Base-by-base conservation (phyloP, 2,888 invertebrate genomes). In the Gandaritis pyraliata region DNA sequence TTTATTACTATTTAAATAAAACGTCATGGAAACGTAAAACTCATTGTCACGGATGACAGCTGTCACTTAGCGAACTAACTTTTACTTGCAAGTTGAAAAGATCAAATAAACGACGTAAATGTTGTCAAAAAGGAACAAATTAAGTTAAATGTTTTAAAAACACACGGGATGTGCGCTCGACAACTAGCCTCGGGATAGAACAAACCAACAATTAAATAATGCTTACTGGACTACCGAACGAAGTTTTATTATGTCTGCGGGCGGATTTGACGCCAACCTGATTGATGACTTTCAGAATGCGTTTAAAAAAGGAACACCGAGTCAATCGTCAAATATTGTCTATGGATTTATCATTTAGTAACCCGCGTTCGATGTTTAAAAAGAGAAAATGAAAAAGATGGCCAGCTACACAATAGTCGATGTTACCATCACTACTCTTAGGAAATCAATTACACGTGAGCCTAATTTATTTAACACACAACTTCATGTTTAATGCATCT, bases 161-260 rank as follows among this genome's bases (percentile, higher is more conserved):
- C 73, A n/a, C n/a, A n/a, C n/a, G 75, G 73, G 75, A 78, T 78
- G 72, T 71, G 77, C 76, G 78, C 72, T 72, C 75, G 75, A 70
- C 73, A 61, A 56, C 70, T 77, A 83, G 87, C 86, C 72, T 77
- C 70, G 83, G 88, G 88, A 75, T 73, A 69, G 78, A 78, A 80
- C 85, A 82, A 78, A 83, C 86, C 81, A 85, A 87, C 87, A 90
- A 91, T 92, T 90, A 92, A 90, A 90, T 90, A 86, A 87, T 85
- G 84, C 88, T 91, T 88, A 89, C 79, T 71, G 72, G 81, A 86
- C 91, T 91, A 90, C 91, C 83, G 92, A 83, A 89, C 86, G 83
- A 76, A 83, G 80, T 86, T 84, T 87, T 86, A 86, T 83, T 81
- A 85, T 86, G 82, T 82, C 90, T 85, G 76, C 81, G 73, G 90